These are phyloP conservation scores for Ephestia elutella DNA, from an alignment of 1,140 invertebrate species.

Conservation along the genomic window DNA sequence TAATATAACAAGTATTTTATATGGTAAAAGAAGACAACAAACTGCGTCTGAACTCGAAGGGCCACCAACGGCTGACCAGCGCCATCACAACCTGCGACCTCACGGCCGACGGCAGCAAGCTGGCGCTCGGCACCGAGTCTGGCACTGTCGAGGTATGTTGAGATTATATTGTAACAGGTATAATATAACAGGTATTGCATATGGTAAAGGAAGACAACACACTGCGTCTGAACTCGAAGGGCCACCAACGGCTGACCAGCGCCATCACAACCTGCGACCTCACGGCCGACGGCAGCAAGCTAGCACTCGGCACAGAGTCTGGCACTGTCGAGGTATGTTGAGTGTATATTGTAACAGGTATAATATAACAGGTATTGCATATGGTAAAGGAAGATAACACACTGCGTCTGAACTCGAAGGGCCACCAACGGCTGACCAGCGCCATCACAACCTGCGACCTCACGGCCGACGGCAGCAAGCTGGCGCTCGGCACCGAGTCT, in stretches of 20 bases:
- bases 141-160: too few species aligned
- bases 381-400: not conserved
- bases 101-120: constrained; percentile 45
- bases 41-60: not conserved
- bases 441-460: constrained; percentile 51
- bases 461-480: constrained; percentile 47
- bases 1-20: constrained; percentile 26
- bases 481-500: constrained; percentile 56
- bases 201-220: not conserved
- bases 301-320: constrained; percentile 55
- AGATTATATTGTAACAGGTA: too few species aligned
- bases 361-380: constrained; percentile 19
- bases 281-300: constrained; percentile 47
- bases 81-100: constrained; percentile 51
- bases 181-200: constrained; percentile 19
- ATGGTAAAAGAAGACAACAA: not conserved
- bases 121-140: constrained; percentile 53
- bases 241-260: constrained; percentile 33
- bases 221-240: not conserved
- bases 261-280: constrained; percentile 51
- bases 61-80: constrained; percentile 33
- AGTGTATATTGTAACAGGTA: too few species aligned
- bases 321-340: constrained; percentile 48
- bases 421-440: constrained; percentile 33
- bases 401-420: not conserved